phyloP scores from a whole-genome alignment of 2,797 vertebrate species.

The Sardinella longiceps region DNA sequence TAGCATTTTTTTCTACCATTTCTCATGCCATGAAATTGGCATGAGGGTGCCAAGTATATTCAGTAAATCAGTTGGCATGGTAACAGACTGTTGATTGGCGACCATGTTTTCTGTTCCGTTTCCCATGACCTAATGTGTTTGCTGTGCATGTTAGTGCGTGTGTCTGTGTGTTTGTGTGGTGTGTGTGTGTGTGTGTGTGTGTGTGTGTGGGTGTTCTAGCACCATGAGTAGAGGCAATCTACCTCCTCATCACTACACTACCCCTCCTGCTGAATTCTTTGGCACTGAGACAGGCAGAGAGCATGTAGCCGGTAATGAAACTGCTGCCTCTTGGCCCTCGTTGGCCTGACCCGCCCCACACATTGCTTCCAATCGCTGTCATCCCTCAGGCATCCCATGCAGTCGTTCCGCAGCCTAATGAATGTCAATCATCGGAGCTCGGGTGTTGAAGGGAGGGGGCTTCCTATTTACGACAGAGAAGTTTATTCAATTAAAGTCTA shows the following conservation, averaged over 20 bases:
- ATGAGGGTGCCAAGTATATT: not conserved
- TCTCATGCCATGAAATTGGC: not conserved
- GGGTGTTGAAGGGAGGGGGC: not conserved
- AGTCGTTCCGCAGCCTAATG: not conserved
- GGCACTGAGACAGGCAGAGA: constrained; percentile 44
- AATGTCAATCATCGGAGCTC: not conserved
- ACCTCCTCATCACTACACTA: not conserved
- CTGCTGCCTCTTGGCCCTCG: constrained; percentile 33
- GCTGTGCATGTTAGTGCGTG: not conserved
- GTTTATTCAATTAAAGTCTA: too few relatives aligned
- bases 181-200: constrained; percentile 27
- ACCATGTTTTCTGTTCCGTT: not conserved
- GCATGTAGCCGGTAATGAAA: constrained; percentile 54
- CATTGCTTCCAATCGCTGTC: constrained; percentile 45
- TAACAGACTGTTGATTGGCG: not conserved
- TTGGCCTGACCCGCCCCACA: constrained; percentile 6
- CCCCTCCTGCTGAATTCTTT: constrained; percentile 58
- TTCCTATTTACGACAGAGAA: not conserved
- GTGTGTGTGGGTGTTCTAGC: constrained; percentile 44
- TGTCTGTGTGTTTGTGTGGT: not conserved
- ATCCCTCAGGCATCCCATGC: constrained; percentile 22
- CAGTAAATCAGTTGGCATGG: not conserved
- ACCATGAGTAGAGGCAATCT: constrained; percentile 38
- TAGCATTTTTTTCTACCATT: not conserved
- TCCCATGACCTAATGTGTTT: constrained; percentile 17